Base-by-base conservation (phyloP, 1,140 invertebrate genomes). In the Brachionus plicatilis region DNA sequence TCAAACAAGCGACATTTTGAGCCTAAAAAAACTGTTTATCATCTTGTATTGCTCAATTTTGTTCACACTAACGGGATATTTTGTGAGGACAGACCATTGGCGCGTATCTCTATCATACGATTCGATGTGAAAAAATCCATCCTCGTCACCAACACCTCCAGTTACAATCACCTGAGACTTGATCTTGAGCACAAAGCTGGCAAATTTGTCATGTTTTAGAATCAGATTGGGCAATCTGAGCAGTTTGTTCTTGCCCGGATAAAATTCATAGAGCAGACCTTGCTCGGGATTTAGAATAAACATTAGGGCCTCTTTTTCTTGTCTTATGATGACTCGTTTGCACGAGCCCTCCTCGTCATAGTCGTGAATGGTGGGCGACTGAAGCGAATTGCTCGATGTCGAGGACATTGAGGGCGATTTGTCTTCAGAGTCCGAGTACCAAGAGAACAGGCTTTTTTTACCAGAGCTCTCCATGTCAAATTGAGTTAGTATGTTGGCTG, bases 241-340 rank as follows among this genome's bases (percentile, higher is more conserved):
- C 9, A 82, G 33, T 37, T 82, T 82, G 14, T 82, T 82, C 8
- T 60, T 82, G 7, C 20, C 79, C 20, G 79, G 79, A 82, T 82
- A 82, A 33, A 82, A 82, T 17, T 82, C 79, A 56, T 82, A 82
- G 12, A 82, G n/a, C 3, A 68, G 2, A 20, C 79, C 79, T 45
- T 68, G 53, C 14, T 82, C 79, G 11, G 79, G 53, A 68, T 68
- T 65, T 12, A 82, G 53, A 3, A 82, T 60, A 37, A 45, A 82
- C 8, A 82, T 60, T 0, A 82, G 53, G 6, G 79, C 79, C 41
- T 82, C 79, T 65, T 68, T 82, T 68, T 82, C 65, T 47, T 76
- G 72, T 50, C 45, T 33, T 47, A 50, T 50, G 0, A 76, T 20
- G 20, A 76, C 72, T 14, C 43, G 45, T 50, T 76, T 76, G 33